Evolutionary conservation across 2,888 invertebrate genomes (phyloP).

Genomic region (Dolomedes plantarius): DNA sequence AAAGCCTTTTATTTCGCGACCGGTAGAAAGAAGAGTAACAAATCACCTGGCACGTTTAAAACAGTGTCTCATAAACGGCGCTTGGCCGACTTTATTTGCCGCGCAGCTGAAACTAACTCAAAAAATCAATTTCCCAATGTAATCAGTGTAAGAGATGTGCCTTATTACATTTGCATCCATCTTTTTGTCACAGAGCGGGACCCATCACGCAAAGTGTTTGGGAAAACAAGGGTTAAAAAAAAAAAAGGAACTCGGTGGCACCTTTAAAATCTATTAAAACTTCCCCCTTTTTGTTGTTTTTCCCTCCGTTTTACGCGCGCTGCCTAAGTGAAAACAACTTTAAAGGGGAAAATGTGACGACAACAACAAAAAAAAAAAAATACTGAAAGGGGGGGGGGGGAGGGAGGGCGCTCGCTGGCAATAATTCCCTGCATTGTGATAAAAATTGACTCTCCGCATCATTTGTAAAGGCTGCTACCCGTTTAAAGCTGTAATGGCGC

Average conservation of each 20-base stretch:
- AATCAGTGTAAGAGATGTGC: not conserved
- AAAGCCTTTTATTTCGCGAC: too few species aligned
- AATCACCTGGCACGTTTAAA: not conserved
- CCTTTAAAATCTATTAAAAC: not conserved
- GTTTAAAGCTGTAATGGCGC: constrained; percentile 49
- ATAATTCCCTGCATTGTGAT: constrained; percentile 12
- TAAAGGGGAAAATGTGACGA: not conserved
- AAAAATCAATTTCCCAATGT: constrained; percentile 11
- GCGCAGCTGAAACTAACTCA: not conserved
- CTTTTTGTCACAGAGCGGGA: not conserved
- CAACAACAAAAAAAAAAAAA: not conserved
- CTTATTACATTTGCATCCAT: constrained; percentile 6
- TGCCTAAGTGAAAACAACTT: not conserved
- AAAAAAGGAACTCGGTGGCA: not conserved
- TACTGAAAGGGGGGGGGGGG: too few species aligned
- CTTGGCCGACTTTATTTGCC: not conserved
- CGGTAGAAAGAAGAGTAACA: not conserved
- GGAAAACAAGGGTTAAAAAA: not conserved
- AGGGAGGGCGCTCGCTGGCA: not conserved
- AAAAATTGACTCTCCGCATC: constrained; percentile 23
- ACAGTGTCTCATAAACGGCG: not conserved
- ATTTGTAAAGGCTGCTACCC: constrained; percentile 17
- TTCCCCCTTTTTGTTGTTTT: not conserved
- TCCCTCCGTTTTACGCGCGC: not conserved
- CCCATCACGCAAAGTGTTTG: not conserved